Base-by-base conservation (phyloP, 23 tunicate genomes). In the Trididemnum miniatum region DNA sequence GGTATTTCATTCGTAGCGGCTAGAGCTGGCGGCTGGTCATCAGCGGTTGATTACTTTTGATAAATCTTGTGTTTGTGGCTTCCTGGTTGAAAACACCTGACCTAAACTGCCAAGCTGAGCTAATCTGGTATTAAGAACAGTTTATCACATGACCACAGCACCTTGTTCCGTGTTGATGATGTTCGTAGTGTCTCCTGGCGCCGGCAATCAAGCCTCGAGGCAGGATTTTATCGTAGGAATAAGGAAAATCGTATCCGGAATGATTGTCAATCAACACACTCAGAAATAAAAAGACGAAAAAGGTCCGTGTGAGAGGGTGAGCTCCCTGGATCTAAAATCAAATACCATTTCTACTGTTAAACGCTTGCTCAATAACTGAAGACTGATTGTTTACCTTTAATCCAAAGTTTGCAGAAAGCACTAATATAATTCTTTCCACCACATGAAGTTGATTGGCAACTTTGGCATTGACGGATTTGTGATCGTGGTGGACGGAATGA, bases 201-300 rank as follows among this genome's bases (percentile, higher is more conserved):
- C 97, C 97, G 7, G 81, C 88, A 5, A 87, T 60, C 0, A 92
- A 22, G 2, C 91, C 92, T 1, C 32, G 28, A 22, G 97, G 97
- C 0, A 87, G 39, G 20, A 92, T 79, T 50, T 83, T 87, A 35
- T 92, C 89, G 69, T 82, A 83, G 15, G 86, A 52, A 84, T 84
- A 92, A 31, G 97, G 97, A 40, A 92, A 87, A 49, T 92, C 97
- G 82, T 86, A 92, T 15, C 97, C 97, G 37, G 85, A 50, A 80
- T 92, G 97, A 51, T 92, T 92, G 78, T 92, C 86, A 15, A 87
- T 71, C 81, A 92, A 65, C 7, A 83, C 59, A 29, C 77, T 51
- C 15, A 92, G 37, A 35, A 92, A 87, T 30, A 92, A 0, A 31
- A 87, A 33, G 35, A 87, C 74, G 77, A 92, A 92, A 22, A 92